Percentiles rank a stretch among this genome's conserved stretches.
Evolutionary conservation across 2,797 vertebrate genomes (phyloP).

Genomic region (Vireo griseus): DNA sequence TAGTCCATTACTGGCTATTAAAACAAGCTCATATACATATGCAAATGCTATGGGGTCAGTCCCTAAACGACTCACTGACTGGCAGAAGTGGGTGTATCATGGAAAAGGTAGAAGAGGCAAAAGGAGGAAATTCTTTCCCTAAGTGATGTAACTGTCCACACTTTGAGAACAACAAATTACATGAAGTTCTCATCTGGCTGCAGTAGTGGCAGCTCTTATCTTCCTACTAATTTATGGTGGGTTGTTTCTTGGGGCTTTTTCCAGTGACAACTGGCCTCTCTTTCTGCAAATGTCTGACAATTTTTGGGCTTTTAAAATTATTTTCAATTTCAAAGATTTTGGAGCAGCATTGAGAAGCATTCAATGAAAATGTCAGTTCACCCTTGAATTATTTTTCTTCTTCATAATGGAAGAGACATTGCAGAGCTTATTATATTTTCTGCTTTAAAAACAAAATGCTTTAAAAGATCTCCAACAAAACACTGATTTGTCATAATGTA

Average conservation of each 20-base stretch:
- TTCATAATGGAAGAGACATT: neutral
- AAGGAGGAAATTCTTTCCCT: neutral
- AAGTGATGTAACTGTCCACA: neutral
- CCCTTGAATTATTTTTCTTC: neutral
- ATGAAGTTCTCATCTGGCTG: neutral
- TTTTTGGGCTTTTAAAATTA: neutral
- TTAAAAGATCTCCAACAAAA: neutral
- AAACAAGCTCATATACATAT: neutral
- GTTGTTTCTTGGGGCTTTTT: neutral
- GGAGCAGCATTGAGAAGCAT: neutral
- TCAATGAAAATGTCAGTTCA: neutral
- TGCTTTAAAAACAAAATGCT: neutral
- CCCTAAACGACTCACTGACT: neutral
- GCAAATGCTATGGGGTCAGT: neutral
- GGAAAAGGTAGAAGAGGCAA: neutral
- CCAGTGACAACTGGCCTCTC: neutral
- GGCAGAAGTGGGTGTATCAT: neutral
- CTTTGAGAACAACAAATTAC: neutral
- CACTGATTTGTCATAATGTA: neutral
- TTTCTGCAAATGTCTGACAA: neutral
- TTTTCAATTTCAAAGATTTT: neutral
- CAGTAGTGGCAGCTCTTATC: neutral
- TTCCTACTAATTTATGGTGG: neutral
- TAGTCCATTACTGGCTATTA: neutral
- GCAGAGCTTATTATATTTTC: neutral